A percentile compares a stretch with the other conserved stretches of the same genome.
phyloP scores from a whole-genome alignment of 2,888 invertebrate species.

The Phymatocera aterrima region DNA sequence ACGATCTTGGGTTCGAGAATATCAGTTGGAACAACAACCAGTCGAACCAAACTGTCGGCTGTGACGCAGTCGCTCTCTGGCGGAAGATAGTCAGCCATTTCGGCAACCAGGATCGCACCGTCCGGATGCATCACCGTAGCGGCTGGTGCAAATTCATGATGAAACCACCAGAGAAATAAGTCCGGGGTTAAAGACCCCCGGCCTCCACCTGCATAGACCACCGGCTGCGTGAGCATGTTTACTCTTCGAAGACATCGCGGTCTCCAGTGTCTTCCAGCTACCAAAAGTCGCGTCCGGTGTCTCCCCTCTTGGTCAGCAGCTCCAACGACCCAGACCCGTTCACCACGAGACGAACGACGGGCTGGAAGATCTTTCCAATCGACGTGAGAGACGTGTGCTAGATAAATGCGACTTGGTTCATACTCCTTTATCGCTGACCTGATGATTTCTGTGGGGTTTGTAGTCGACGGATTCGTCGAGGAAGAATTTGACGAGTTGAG shows the following conservation, averaged over 20 bases:
- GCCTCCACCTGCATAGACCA: slow-evolving; percentile 75
- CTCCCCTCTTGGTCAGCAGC: slow-evolving; percentile 75
- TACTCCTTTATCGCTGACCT: slow-evolving; percentile 65
- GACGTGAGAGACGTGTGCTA: slow-evolving; percentile 72
- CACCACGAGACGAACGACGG: slow-evolving; percentile 54
- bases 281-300: slow-evolving; percentile 74
- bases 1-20: slow-evolving; percentile 65
- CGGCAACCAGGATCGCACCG: slow-evolving; percentile 72
- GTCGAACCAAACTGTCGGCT: slow-evolving; percentile 70
- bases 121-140: slow-evolving; percentile 74
- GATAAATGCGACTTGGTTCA: slow-evolving; percentile 72
- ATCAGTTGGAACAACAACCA: slow-evolving; percentile 65
- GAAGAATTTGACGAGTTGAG: background rate
- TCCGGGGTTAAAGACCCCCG: slow-evolving; percentile 73
- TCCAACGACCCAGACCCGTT: slow-evolving; percentile 71
- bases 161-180: slow-evolving; percentile 76
- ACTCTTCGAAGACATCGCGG: slow-evolving; percentile 73
- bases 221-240: slow-evolving; percentile 76
- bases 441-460: slow-evolving; percentile 54
- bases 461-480: background rate
- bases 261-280: slow-evolving; percentile 75
- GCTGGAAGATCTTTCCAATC: slow-evolving; percentile 74
- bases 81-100: slow-evolving; percentile 71
- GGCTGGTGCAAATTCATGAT: slow-evolving; percentile 74
- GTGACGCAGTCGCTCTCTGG: slow-evolving; percentile 69